These are phyloP conservation scores for Drosophila equinoxialis DNA, from an alignment of 1,140 invertebrate species.

Conservation along the genomic window DNA sequence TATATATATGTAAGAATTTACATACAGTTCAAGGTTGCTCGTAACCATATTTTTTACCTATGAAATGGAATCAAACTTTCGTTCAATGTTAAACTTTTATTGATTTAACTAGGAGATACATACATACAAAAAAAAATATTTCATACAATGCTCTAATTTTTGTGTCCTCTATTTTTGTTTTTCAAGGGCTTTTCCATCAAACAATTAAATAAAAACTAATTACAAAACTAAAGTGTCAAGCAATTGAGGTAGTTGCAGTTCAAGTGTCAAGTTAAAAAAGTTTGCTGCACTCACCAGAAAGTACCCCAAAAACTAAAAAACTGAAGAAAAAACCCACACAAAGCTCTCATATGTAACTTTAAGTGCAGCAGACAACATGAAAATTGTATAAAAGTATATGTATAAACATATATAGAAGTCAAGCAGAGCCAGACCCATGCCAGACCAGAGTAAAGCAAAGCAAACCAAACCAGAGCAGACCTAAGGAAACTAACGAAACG, in stretches of 20 bases:
- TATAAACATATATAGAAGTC: neutral
- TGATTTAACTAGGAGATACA: slow-evolving; percentile 19
- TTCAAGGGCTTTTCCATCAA: slow-evolving; percentile 12
- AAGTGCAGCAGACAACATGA: slow-evolving; percentile 66
- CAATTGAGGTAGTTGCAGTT: slow-evolving; percentile 55
- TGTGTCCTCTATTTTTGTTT: neutral
- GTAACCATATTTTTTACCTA: slow-evolving; percentile 31
- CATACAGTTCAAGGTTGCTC: slow-evolving; percentile 46
- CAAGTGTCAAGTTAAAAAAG: slow-evolving; percentile 72
- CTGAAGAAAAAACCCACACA: slow-evolving; percentile 2
- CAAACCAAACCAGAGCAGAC: neutral
- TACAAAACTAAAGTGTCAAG: slow-evolving; percentile 74
- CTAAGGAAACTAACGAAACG: slow-evolving; percentile 21
- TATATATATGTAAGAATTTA: neutral
- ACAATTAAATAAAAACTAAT: slow-evolving; percentile 70
- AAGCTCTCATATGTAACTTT: slow-evolving; percentile 47
- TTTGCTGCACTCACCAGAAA: slow-evolving; percentile 46
- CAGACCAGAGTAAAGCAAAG: neutral
- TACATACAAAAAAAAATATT: neutral
- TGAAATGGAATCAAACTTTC: slow-evolving; percentile 6
- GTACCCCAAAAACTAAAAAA: slow-evolving; percentile 15
- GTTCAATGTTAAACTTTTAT: slow-evolving; percentile 26
- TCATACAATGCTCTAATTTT: neutral
- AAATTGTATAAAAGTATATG: slow-evolving; percentile 39
- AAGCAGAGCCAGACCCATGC: too few species aligned